Base-by-base conservation (phyloP, 2,888 invertebrate species). In the Anthrax anthrax region DNA sequence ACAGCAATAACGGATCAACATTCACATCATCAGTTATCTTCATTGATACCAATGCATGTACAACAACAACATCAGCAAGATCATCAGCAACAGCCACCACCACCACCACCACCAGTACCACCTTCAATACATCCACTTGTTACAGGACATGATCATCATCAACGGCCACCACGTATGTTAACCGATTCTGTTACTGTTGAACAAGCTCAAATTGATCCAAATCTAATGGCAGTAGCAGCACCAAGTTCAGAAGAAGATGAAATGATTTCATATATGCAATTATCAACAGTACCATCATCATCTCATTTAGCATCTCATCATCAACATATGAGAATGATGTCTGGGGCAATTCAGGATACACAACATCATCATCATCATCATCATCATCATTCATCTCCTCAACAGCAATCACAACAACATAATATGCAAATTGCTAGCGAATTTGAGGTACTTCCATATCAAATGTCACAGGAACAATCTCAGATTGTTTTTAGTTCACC, bases 381-480 rank as follows among this genome's bases (percentile, higher is more conserved):
- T 18, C 61, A 65, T 39, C 51, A 58, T 37, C 63, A 60, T 23
- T 23, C 23, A 2, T n/a, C n/a, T n/a, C n/a, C n/a, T n/a, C n/a
- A n/a, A n/a, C n/a, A n/a, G n/a, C n/a, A n/a, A n/a, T 57, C 54
- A 47, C 60, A 60, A 34, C 53, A 50, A 18, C 54, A 54, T 18
- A 23, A 23, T 23, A 58, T 56, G 48, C 58, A 60, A 39, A 52
- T 65, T 47, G 57, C 63, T 1, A 62, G 64, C 49, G 66, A 67
- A 46, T 51, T 67, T 48, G 67, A 70, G 46, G 60, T 67, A 40
- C 53, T 71, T 49, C 67, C 70, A 2, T 71, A 67, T 56, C 68
- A 69, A 54, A 61, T 71, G 56, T 62, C 65, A 10, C 65, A 67
- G 50, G 68, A 69, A 49, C 67, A 67, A 56, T 65, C 70, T 18